These are phyloP conservation scores for Petrophora chlorosata DNA, from an alignment of 2,888 invertebrate genomes.

Conservation along the genomic window DNA sequence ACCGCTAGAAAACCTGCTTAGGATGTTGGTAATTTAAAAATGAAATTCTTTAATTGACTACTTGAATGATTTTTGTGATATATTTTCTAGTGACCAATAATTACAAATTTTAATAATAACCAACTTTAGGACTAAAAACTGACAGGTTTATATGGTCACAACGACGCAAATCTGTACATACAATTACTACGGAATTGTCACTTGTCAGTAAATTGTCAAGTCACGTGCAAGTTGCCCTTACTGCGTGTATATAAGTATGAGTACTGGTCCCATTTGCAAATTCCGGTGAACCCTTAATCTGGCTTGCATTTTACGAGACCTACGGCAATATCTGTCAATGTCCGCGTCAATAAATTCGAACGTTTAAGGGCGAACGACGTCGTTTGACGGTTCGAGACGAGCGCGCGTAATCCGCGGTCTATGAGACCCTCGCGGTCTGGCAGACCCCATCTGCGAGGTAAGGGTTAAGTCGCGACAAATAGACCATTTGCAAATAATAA, in stretches of 20 bases:
- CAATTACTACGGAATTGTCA: too few species aligned
- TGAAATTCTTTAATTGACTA: too few species aligned
- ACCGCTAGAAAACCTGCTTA: too few species aligned
- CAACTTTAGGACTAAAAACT: too few species aligned
- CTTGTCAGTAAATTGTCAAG: too few species aligned
- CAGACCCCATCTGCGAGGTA: slow-evolving; percentile 78
- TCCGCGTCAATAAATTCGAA: slow-evolving; percentile 81
- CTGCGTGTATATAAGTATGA: slow-evolving; percentile 31
- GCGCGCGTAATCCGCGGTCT: slow-evolving; percentile 74
- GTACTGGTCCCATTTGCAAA: slow-evolving; percentile 77
- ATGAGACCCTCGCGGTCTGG: slow-evolving; percentile 72
- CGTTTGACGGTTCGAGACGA: slow-evolving; percentile 76
- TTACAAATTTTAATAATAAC: too few species aligned
- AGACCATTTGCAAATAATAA: slow-evolving; percentile 84
- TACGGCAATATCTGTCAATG: slow-evolving; percentile 81
- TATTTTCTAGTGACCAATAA: too few species aligned
- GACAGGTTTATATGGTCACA: too few species aligned
- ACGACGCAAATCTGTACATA: too few species aligned
- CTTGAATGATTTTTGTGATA: too few species aligned
- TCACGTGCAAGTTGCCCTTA: neutral
- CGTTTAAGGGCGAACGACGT: slow-evolving; percentile 77
- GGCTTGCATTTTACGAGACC: slow-evolving; percentile 79
- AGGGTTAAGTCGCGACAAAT: slow-evolving; percentile 83
- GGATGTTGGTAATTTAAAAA: too few species aligned
- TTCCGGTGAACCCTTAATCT: slow-evolving; percentile 77